These are phyloP conservation scores for Achlya flavicornis DNA, from an alignment of 2,888 invertebrate genomes.

Conservation along the genomic window DNA sequence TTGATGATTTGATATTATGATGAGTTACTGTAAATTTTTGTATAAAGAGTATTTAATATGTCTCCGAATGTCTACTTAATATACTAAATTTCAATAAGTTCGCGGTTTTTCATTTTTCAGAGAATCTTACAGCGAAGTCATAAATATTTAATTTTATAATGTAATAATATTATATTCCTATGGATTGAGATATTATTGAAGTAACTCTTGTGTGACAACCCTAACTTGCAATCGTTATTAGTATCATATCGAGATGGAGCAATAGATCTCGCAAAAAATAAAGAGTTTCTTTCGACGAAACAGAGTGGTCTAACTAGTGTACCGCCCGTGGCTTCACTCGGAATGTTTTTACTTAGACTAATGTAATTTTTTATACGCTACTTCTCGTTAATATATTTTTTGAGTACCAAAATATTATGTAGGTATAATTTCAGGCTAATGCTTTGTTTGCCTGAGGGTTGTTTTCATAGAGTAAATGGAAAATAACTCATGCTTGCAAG, in stretches of 20 bases:
- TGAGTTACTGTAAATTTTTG: too few relatives aligned
- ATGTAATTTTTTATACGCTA: not conserved
- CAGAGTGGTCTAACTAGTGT: not conserved
- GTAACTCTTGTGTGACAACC: constrained; percentile 29
- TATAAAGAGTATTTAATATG: too few relatives aligned
- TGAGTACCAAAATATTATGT: not conserved
- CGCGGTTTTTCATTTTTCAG: too few relatives aligned
- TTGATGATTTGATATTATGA: too few relatives aligned
- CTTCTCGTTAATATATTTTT: not conserved
- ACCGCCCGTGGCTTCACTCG: not conserved
- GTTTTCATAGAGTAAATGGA: not conserved
- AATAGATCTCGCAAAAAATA: constrained; percentile 42
- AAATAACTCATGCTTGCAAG: not conserved
- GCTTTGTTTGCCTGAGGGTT: not conserved
- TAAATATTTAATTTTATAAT: not conserved
- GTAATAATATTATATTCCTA: too few relatives aligned
- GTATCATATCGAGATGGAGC: constrained; percentile 45
- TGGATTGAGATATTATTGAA: not conserved
- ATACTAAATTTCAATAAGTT: too few relatives aligned
- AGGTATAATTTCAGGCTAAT: not conserved
- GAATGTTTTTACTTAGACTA: not conserved
- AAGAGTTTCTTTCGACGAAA: constrained; percentile 42
- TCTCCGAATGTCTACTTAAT: too few relatives aligned
- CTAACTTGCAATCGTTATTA: constrained; percentile 38
- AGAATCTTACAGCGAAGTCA: too few relatives aligned